phyloP scores from a whole-genome alignment of 2,797 vertebrate species.

The Alcedo atthis region DNA sequence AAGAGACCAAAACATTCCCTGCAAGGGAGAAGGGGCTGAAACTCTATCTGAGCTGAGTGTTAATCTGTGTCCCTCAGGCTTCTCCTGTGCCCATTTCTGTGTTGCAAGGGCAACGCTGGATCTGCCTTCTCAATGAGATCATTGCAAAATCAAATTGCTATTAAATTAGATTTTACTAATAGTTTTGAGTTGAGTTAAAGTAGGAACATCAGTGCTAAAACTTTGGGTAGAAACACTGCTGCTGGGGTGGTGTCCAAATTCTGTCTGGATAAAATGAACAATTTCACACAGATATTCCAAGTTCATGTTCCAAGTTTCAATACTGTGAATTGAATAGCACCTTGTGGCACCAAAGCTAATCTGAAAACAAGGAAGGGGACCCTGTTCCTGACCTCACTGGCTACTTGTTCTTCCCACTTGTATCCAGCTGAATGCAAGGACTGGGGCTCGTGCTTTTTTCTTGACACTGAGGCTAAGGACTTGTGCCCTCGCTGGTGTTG shows the following conservation, averaged over 20 bases:
- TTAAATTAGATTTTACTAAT: conserved; percentile 72
- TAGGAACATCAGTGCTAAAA: conserved; percentile 45
- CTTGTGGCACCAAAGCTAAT: background rate
- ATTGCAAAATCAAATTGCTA: conserved; percentile 72
- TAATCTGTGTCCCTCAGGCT: conserved; percentile 66
- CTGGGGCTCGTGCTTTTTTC: background rate
- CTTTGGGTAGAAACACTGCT: background rate
- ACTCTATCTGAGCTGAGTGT: conserved; percentile 70
- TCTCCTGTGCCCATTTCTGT: conserved; percentile 58
- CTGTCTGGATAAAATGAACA: conserved; percentile 17
- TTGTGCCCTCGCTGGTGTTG: fast-evolving
- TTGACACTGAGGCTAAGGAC: fast-evolving
- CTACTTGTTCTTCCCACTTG: background rate
- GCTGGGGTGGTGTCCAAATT: background rate
- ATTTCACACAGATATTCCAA: conserved; percentile 34
- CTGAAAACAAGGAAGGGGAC: background rate
- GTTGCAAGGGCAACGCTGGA: conserved; percentile 25
- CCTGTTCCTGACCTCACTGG: fast-evolving
- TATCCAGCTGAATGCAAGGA: background rate
- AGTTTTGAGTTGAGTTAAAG: conserved; percentile 62
- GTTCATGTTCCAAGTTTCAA: conserved; percentile 31
- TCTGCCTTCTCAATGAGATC: conserved; percentile 78
- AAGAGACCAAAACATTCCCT: conserved; percentile 55
- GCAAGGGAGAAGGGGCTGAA: conserved; percentile 68
- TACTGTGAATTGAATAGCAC: background rate